Conservation (phyloP, 2,797 vertebrate genomes). For the Acridotheres tristis region DNA sequence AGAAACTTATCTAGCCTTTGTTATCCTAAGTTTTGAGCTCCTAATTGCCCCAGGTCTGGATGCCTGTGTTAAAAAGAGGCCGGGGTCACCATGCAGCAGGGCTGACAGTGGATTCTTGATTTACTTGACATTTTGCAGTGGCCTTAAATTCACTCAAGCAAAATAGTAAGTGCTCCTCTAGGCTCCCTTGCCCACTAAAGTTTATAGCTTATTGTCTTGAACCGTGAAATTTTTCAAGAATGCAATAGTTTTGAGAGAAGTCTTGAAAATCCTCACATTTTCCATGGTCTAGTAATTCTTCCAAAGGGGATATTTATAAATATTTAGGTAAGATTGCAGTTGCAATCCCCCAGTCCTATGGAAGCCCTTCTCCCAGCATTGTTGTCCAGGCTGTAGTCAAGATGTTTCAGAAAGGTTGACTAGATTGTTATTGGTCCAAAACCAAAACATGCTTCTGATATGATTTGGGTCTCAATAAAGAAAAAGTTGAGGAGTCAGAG, state of each 20-base stretch:
- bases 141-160: background rate
- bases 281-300: background rate
- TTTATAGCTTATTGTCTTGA: background rate
- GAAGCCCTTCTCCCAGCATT: background rate
- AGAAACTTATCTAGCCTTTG: background rate
- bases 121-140: background rate
- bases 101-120: background rate
- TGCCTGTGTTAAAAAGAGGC: background rate
- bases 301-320: background rate
- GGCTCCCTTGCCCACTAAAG: background rate
- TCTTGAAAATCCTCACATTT: background rate
- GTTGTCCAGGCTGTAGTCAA: background rate
- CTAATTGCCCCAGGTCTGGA: background rate
- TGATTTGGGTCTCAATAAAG: background rate
- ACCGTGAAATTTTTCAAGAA: background rate
- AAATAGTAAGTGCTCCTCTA: background rate
- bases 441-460: background rate
- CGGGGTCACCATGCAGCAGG: rapidly evolving
- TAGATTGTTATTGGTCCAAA: background rate
- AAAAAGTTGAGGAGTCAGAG: background rate
- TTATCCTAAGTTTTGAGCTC: background rate
- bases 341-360: background rate
- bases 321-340: background rate
- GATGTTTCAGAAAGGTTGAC: background rate
- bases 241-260: background rate